A percentile compares a stretch with the other conserved stretches of the same genome.
Evolutionary conservation across 2,113 vertebrate genomes (phyloP).

Genomic region (Lophius piscatorius): DNA sequence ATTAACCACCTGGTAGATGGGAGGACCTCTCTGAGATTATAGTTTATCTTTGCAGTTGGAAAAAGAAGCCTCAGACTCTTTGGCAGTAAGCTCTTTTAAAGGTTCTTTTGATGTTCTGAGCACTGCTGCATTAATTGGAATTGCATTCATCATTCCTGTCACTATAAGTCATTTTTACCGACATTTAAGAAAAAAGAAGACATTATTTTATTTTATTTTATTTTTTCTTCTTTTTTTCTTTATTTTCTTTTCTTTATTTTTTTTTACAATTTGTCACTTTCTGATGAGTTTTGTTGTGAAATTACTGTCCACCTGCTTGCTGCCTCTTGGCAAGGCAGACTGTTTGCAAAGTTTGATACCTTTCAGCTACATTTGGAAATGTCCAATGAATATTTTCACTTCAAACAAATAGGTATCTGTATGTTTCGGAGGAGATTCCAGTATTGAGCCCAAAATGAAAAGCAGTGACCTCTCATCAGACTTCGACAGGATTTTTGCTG

Average conservation of each 20-base stretch:
- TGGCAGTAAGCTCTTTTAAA: constrained; percentile 51
- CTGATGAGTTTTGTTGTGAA: constrained; percentile 20
- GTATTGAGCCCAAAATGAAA: constrained; percentile 39
- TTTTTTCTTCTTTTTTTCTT: not conserved
- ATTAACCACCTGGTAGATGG: constrained; percentile 56
- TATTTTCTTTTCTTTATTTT: constrained; percentile 15
- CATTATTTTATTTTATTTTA: not conserved
- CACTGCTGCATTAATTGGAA: constrained; percentile 43
- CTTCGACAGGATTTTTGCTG: constrained; percentile 43
- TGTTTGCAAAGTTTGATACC: constrained; percentile 32
- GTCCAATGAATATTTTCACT: constrained; percentile 35
- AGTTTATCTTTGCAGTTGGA: constrained; percentile 48
- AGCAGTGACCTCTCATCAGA: constrained; percentile 30
- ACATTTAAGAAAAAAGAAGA: constrained; percentile 11
- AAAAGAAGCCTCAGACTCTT: constrained; percentile 28
- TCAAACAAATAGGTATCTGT: constrained; percentile 29
- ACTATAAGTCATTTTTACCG: not conserved
- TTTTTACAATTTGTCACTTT: constrained; percentile 7
- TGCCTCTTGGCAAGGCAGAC: constrained; percentile 35
- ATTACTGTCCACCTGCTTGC: constrained; percentile 27
- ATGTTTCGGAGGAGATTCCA: constrained; percentile 28
- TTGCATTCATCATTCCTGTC: constrained; percentile 24
- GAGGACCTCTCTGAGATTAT: constrained; percentile 52
- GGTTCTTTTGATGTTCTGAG: constrained; percentile 50
- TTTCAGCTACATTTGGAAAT: constrained; percentile 43